Conservation (phyloP, 2,888 invertebrate genomes). For the Temnothorax unifasciatus region DNA sequence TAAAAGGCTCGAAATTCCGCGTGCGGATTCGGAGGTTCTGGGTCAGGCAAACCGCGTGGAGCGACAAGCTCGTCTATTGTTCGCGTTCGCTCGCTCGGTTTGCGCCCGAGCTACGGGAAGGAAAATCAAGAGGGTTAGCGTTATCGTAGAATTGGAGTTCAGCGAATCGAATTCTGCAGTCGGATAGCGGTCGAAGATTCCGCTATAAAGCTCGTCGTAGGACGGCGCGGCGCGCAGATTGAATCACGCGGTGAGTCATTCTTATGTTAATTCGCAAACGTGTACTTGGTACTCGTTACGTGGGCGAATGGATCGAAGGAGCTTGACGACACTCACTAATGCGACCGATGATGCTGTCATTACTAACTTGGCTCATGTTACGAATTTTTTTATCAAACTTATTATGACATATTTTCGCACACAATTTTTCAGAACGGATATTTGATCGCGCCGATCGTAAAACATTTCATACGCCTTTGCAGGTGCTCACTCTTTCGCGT, state of each 20-base stretch:
- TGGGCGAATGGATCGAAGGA: not conserved
- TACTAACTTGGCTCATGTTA: not conserved
- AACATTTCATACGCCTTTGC: slow-evolving; percentile 5
- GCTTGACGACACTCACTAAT: not conserved
- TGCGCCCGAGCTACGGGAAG: slow-evolving; percentile 22
- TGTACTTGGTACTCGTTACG: not conserved
- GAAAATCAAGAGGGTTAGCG: slow-evolving; percentile 53
- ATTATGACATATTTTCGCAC: not conserved
- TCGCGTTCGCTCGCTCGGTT: slow-evolving; percentile 49
- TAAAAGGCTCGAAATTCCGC: slow-evolving; percentile 73
- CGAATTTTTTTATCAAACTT: not conserved
- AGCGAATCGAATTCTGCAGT: slow-evolving; percentile 40
- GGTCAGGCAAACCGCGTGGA: slow-evolving; percentile 53
- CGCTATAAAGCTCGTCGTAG: slow-evolving; percentile 7
- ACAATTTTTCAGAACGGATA: not conserved
- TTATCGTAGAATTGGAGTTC: slow-evolving; percentile 48
- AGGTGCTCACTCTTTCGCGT: not conserved
- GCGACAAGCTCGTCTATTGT: slow-evolving; percentile 59
- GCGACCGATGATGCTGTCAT: not conserved
- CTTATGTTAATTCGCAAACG: slow-evolving; percentile 39
- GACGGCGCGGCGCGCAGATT: not conserved
- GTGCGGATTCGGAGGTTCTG: slow-evolving; percentile 59
- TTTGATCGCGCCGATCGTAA: slow-evolving; percentile 30
- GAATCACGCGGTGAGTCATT: slow-evolving; percentile 22
- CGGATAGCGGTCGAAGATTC: slow-evolving; percentile 18